phyloP scores from a whole-genome alignment of 2,888 invertebrate species.

The Acanthoscelides obtectus region DNA sequence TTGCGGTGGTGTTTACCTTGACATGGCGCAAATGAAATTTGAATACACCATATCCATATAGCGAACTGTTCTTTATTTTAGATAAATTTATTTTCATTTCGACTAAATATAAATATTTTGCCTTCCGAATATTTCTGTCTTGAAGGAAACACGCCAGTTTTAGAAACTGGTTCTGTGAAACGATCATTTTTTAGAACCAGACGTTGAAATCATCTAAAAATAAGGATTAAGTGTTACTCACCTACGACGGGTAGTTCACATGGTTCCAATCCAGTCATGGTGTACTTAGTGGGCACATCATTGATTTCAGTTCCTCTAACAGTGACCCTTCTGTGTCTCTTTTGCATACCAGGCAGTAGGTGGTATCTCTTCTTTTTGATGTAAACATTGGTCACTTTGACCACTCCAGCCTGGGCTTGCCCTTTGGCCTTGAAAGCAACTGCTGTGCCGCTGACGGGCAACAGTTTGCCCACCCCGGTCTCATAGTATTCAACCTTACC shows the following conservation, averaged over 20 bases:
- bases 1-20: too few species aligned
- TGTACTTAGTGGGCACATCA: conserved; percentile 64
- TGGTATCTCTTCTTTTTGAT: conserved; percentile 53
- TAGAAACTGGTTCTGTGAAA: too few species aligned
- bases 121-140: too few species aligned
- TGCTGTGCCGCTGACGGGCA: conserved; percentile 57
- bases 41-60: too few species aligned
- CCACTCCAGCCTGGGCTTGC: conserved; percentile 51
- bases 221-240: conserved; percentile 40
- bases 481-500: conserved; percentile 69
- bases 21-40: too few species aligned
- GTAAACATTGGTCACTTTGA: conserved; percentile 55
- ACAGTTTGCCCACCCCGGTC: conserved; percentile 56
- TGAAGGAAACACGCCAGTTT: too few species aligned
- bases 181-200: background rate
- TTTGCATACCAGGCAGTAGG: conserved; percentile 61
- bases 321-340: conserved; percentile 57
- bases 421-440: conserved; percentile 51
- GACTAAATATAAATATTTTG: too few species aligned
- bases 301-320: conserved; percentile 59
- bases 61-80: too few species aligned
- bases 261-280: conserved; percentile 60
- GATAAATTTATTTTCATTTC: too few species aligned
- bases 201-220: background rate
- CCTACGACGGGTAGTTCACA: conserved; percentile 69